Base-by-base conservation (phyloP, 2,888 invertebrate species). In the Crioceris asparagi region DNA sequence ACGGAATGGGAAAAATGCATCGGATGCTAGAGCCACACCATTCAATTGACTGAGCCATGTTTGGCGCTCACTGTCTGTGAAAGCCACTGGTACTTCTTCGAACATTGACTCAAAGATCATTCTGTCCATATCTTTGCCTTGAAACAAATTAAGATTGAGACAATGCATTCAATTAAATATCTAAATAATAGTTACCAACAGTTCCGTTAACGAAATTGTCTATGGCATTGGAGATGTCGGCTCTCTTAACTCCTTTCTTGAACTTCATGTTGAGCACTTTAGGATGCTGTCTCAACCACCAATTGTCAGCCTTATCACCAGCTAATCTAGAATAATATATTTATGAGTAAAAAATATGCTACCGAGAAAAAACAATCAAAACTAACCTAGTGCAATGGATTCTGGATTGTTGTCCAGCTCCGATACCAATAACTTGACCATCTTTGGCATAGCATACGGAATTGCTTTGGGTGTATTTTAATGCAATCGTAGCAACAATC, bases 401-500 rank as follows among this genome's bases (percentile, higher is more conserved):
- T 47, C 97, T 78, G 0, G 93, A 94, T 65, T 98, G 97, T 60
- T 98, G 97, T 0, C 97, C 97, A n/a, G 97, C 97, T 17, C 97
- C 97, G 53, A 94, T 94, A 12, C 97, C 97, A 70, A 71, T 52
- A 8, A 83, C 81, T 72, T 88, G 82, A 3, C 92, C 93, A 63
- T 93, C 85, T 52, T 81, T 81, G 0, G 96, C 94, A 56, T 84
- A 97, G 60, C 96, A 97, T 0, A 98, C 97, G 0, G 94, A 96
- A 66, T 98, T 98, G 53, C 96, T 96, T 65, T 98, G 97, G 0
- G 97, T 94, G 60, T 93, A 98, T 61, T 98, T 98, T 14, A 97
- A 70, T 0, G 96, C 88, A 41, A 97, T 90, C 0, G 93, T 93
- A 1, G 97, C 96, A 2, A 98, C 90, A 29, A 91, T 85, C 16